Evolutionary conservation across 2,113 vertebrate species (phyloP).

Genomic region (Verasper variegatus): DNA sequence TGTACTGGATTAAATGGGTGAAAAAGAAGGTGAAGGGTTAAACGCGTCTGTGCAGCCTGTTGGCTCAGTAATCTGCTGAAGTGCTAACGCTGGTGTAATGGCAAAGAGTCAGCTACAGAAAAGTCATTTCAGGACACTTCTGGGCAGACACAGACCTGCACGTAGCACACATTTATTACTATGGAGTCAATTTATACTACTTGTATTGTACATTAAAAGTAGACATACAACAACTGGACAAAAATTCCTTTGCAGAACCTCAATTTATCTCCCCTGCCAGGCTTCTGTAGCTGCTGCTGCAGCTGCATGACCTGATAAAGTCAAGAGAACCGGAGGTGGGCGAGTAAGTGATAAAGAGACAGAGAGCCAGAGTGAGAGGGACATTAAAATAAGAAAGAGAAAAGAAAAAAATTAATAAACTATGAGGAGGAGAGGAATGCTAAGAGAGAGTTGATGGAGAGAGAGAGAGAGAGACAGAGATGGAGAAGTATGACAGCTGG

Average conservation of each 20-base stretch:
- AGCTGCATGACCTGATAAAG: slow-evolving; percentile 64
- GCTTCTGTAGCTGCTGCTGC: slow-evolving; percentile 24
- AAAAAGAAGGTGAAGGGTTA: slow-evolving; percentile 54
- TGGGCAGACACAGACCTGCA: not conserved
- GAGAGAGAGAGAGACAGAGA: slow-evolving; percentile 25
- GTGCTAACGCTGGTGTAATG: slow-evolving; percentile 34
- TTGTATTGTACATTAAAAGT: slow-evolving; percentile 17
- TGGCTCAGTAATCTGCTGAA: slow-evolving; percentile 61
- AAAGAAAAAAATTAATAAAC: slow-evolving; percentile 48
- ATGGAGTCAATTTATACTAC: slow-evolving; percentile 7
- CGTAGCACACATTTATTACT: slow-evolving; percentile 20
- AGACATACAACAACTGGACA: not conserved
- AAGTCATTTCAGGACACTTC: slow-evolving; percentile 47
- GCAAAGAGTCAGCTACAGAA: slow-evolving; percentile 21
- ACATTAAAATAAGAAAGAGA: slow-evolving; percentile 45
- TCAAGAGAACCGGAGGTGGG: slow-evolving; percentile 48
- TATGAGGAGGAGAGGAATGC: slow-evolving; percentile 2
- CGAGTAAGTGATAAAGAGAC: slow-evolving; percentile 38
- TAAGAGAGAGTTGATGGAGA: slow-evolving; percentile 33
- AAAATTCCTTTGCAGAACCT: slow-evolving; percentile 47
- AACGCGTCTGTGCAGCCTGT: slow-evolving; percentile 49
- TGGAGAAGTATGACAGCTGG: slow-evolving; percentile 62
- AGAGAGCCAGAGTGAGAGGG: slow-evolving; percentile 27
- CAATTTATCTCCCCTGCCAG: slow-evolving; percentile 54
- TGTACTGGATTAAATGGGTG: slow-evolving; percentile 36